Base-by-base conservation (phyloP, 2,888 invertebrate genomes). In the Dione juno region DNA sequence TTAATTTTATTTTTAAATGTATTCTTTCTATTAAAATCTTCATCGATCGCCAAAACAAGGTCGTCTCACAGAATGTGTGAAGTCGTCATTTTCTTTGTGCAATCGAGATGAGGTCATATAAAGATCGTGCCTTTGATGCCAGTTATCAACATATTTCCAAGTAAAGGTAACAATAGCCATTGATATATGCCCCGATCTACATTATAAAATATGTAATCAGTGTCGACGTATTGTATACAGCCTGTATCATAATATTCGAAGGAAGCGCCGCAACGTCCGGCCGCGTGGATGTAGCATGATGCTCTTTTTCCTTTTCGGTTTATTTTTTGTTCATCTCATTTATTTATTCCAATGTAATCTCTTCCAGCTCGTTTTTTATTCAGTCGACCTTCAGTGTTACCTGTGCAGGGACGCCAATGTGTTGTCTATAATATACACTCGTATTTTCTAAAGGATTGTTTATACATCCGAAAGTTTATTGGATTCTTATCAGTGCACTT, bases 341-440 rank as follows among this genome's bases (percentile, higher is more conserved):
- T 93, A 93, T 93, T 93, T 93, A 93, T 93, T 93, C 93, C 93
- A 90, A 92, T 93, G 93, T 93, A 93, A 93, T 93, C 92, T 93
- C 90, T 89, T 91, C 92, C 91, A 92, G 89, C 87, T 91, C 87
- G 88, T 91, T 93, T 93, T 93, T 93, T 93, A 92, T 92, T 92
- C 93, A 93, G 90, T 93, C 91, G 90, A 89, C 92, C 92, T 92
- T 92, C 89, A 91, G 92, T 90, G 84, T 89, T 93, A 93, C 92
- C 92, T 93, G 93, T 89, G 91, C 85, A 80, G 85, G 88, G 92
- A 90, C 90, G 92, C 89, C 84, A 83, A 84, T 83, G 84, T 77
- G 85, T 85, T 83, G 86, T 85, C 82, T 82, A 81, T 81, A 81
- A 78, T 77, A 79, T 80, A 72, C 76, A 79, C 80, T 82, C 80